Evolutionary conservation across 2,113 vertebrate genomes (phyloP), one percentile per base, ranked within the genome.

Genomic region (Leptobrachium leishanense): DNA sequence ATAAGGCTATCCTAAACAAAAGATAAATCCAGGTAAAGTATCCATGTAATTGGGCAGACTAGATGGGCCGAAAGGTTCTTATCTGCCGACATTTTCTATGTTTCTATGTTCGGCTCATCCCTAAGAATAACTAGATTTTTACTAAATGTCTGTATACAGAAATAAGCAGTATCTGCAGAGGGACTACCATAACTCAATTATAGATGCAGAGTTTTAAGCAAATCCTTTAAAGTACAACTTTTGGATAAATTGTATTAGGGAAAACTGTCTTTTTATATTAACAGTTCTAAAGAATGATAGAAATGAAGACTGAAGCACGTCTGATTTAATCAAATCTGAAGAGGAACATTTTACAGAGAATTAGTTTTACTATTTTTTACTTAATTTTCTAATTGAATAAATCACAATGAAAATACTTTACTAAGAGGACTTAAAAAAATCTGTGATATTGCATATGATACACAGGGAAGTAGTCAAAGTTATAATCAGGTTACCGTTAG

Each of bases 101-200:
- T 31, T 31, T 31, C 20, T 31, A 31, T 31, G 20, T 31, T 31
- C 20, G 20, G 20, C 20, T 31, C 20, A 31, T 31, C 20, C 20
- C 20, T 31, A 31, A 31, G 20, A 31, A 31, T 31, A 31, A 31
- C 20, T 31, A 31, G 20, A 31, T 31, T 31, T 31, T 31, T 31
- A 31, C 20, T 31, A 31, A 31, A 31, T 31, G 20, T 31, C 20
- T 31, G 20, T 31, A 31, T 31, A 31, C 20, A 31, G 20, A 31
- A 31, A 31, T 31, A 31, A 31, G 20, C 20, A 31, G 20, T 0
- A 31, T 31, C 50, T 54, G 50, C 42, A 44, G 13, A 68, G 66
- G 66, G 66, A 43, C 41, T 7, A 39, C 15, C 13, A 42, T 62
- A 68, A 68, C 66, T 44, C 43, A 68, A 68, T n/a, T 69, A 69